Evolutionary conservation across 2,113 vertebrate species (phyloP), one percentile per base, ranked within the genome.

Genomic region (Dipodomys ordii): DNA sequence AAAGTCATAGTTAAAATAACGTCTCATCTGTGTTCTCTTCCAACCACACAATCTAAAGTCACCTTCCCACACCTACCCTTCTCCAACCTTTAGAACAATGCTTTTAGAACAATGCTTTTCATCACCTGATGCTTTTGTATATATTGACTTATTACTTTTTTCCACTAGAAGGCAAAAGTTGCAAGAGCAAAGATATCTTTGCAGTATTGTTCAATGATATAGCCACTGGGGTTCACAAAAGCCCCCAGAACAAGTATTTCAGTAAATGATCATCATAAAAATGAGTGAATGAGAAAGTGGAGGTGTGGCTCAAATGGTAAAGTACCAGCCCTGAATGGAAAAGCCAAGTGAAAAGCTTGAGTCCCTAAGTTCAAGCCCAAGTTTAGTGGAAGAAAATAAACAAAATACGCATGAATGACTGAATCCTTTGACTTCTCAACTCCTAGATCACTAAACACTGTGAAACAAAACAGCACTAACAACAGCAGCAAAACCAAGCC

Each of bases 241-340:
- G 25, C 85, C 5, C 28, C 39, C 57, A 68, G 39, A 82, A 78
- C 6, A 78, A 67, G 13, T 32, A 1, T 74, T 86, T 78, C 30
- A 68, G 76, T 84, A 96, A 91, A 82, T 65, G 69, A 35, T 28
- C 10, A 28, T 78, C 72, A 87, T 72, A 78, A 83, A 92, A 88
- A 94, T 12, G 7, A 28, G 15, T 39, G 39, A 39, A 39, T 53
- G 49, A 53, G 49, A 53, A 53, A 11, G 49, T 53, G 49, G 49
- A 53, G 49, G 49, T 53, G 11, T 53, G 49, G 8, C 49, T 53
- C 49, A 53, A 53, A 53, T 53, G 49, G 49, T 53, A 53, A 13
- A 53, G 49, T 53, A 13, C 49, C 49, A 53, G 49, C 2, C 49
- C 49, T 53, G 12, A 53, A 11, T 53, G 12, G 49, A 11, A 53